A percentile compares a stretch with the other conserved stretches of the same genome.
Evolutionary conservation across 2,113 vertebrate genomes (phyloP).

Genomic region (Phaethon lepturus): DNA sequence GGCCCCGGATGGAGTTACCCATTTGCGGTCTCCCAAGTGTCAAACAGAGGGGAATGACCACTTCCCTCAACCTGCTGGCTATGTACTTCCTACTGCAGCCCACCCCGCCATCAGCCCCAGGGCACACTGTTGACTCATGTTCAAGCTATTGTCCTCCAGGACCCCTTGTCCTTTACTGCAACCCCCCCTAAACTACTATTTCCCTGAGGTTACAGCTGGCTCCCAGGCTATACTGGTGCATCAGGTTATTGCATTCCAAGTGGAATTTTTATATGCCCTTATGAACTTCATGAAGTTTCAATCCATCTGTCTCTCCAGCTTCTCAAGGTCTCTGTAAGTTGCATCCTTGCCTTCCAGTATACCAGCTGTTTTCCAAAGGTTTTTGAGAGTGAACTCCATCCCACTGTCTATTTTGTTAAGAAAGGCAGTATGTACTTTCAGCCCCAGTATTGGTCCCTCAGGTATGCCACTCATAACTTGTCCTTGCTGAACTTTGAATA

Average conservation of each 20-base stretch:
- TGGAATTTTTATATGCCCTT: not conserved
- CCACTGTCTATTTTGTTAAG: not conserved
- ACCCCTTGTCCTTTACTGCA: not conserved
- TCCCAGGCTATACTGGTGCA: not conserved
- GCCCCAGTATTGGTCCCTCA: rapidly evolving
- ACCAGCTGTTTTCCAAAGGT: not conserved
- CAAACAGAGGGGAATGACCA: not conserved
- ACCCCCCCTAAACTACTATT: not conserved
- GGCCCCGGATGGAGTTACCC: too few species aligned
- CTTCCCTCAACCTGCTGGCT: not conserved
- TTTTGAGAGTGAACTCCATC: not conserved
- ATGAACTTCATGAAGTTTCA: not conserved
- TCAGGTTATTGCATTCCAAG: not conserved
- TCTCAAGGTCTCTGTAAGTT: not conserved
- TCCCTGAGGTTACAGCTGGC: not conserved
- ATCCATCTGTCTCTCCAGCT: not conserved
- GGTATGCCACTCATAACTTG: not conserved
- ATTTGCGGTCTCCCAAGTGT: not conserved
- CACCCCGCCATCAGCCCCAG: not conserved
- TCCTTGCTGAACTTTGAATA: not conserved
- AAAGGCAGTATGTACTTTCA: not conserved
- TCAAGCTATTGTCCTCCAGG: not conserved
- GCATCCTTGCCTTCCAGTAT: not conserved
- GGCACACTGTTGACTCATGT: not conserved
- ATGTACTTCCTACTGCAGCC: not conserved